Conservation (phyloP, 2,888 invertebrate genomes). For the Epistrophe eligans region DNA sequence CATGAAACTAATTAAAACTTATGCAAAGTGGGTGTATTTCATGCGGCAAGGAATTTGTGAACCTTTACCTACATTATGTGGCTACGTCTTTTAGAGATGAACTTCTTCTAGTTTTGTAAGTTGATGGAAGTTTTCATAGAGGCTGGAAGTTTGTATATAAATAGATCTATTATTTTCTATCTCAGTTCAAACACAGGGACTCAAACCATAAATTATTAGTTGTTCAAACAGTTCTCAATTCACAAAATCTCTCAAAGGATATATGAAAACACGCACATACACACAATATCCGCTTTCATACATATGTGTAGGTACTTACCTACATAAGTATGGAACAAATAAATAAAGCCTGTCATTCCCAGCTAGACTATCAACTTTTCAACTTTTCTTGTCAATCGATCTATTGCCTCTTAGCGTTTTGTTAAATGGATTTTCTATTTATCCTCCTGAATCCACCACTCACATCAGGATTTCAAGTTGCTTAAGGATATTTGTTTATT, state of each 20-base stretch:
- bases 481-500: neutral
- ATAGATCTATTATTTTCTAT: constrained; percentile 10
- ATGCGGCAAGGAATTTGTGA: neutral
- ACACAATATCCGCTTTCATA: neutral
- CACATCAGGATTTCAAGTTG: constrained; percentile 4
- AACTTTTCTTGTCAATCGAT: constrained; percentile 36
- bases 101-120: neutral
- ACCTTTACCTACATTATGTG: no score
- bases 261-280: neutral
- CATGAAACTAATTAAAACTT: constrained; percentile 38
- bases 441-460: constrained; percentile 14
- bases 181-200: neutral
- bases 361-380: constrained; percentile 35
- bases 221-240: neutral
- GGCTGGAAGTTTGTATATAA: neutral
- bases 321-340: no score
- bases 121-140: constrained; percentile 16
- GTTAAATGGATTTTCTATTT: constrained; percentile 30
- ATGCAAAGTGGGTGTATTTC: constrained; percentile 21
- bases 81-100: neutral
- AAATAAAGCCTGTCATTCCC: constrained; percentile 36
- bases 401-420: constrained; percentile 30
- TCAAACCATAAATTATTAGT: constrained; percentile 10
- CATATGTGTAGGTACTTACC: neutral
- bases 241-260: constrained; percentile 1